These are phyloP conservation scores for Acanthosoma haemorrhoidale DNA, from an alignment of 2,888 invertebrate species.

Conservation along the genomic window DNA sequence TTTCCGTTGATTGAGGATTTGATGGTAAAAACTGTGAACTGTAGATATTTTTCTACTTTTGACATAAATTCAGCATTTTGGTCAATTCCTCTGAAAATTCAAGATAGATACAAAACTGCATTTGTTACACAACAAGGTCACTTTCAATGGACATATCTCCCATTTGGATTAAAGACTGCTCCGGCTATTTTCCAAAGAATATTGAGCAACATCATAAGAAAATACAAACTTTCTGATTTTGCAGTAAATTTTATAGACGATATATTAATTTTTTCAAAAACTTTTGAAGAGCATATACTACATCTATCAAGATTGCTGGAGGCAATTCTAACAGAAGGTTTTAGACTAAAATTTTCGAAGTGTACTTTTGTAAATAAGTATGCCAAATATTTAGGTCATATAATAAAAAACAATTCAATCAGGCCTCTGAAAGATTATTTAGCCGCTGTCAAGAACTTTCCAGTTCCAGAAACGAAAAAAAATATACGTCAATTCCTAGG, in stretches of 20 bases:
- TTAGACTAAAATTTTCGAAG: slow-evolving; percentile 32
- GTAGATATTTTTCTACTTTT: too few species aligned
- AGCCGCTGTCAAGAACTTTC: slow-evolving; percentile 21
- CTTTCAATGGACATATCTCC: slow-evolving; percentile 21
- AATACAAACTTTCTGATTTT: slow-evolving; percentile 22
- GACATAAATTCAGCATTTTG: too few species aligned
- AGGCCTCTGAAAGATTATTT: slow-evolving; percentile 27
- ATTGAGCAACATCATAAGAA: slow-evolving; percentile 19
- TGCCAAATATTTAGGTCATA: slow-evolving; percentile 32
- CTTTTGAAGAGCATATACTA: slow-evolving; percentile 26
- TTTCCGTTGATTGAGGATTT: too few species aligned
- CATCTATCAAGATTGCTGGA: slow-evolving; percentile 23
- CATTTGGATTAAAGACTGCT: slow-evolving; percentile 23
- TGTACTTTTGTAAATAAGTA: slow-evolving; percentile 28
- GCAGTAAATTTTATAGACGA: slow-evolving; percentile 27
- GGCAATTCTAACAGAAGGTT: slow-evolving; percentile 31
- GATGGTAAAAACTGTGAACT: too few species aligned
- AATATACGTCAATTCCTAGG: slow-evolving; percentile 24
- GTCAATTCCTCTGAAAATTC: too few species aligned
- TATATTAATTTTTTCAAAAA: slow-evolving; percentile 33
- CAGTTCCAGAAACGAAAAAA: slow-evolving; percentile 21
- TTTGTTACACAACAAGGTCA: slow-evolving; percentile 14
- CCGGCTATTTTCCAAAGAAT: too few species aligned
- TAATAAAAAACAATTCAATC: slow-evolving; percentile 28
- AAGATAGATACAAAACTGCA: slow-evolving; percentile 11